Evolutionary conservation across 2,113 vertebrate genomes (phyloP), one percentile per base, ranked within the genome.

Genomic region (Neotragus moschatus): DNA sequence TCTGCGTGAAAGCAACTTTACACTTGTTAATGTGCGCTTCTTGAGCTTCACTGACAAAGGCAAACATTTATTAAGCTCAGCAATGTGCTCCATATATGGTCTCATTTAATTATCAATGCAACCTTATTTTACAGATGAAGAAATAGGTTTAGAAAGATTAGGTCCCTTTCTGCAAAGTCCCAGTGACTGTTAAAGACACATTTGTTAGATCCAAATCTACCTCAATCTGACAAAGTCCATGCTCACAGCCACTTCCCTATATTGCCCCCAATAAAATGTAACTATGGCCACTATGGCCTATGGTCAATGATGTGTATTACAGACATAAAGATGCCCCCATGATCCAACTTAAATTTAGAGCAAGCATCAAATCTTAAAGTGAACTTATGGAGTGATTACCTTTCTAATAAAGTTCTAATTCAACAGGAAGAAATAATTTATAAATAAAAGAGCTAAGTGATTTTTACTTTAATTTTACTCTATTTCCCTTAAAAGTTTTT

Each of bases 371-470:
- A 84, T 70, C 73, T 87, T 70, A 88, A 85, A 81, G 47, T 82
- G 6, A 19, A 92, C 23, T 82, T 90, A 85, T 0, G 11, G 47
- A 14, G 14, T 53, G 47, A 45, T n/a, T 58, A 70, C 25, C 23
- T 56, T 80, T 90, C 92, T n/a, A 94, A 92, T 93, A 88, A 86
- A 84, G 16, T 80, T 94, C 58, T 89, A 96, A 86, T 93, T 70
- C 39, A 94, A 55, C 4, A 93, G 79, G 13, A 87, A 23, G 11
- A 90, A 88, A 92, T 28, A 79, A 77, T 70, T 66, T 75, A 61
- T 30, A 95, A 86, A 77, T 66, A 87, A 92, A 90, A 94, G 26
- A 75, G 19, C n/a, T 56, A 88, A 51, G 55, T 75, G n/a, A 73
- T 25, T 84, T 84, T 92, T 90, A 45, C 45, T 89, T 82, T 55